These are phyloP conservation scores for Lepidurus arcticus DNA, from an alignment of 1,140 invertebrate species.

Conservation along the genomic window DNA sequence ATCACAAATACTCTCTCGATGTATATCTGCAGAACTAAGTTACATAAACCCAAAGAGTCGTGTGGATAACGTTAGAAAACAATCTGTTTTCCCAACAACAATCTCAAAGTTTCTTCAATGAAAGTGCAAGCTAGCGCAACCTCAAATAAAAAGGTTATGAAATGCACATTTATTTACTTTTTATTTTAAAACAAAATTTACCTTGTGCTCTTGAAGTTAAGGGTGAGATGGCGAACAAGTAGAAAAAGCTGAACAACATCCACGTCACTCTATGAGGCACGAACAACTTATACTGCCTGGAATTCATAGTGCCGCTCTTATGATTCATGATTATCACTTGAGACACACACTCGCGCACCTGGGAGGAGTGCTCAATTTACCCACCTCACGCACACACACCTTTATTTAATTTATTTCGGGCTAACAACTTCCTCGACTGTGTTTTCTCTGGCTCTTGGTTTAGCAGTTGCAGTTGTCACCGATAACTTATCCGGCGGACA, in stretches of 20 bases:
- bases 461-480: not conserved
- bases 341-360: not conserved
- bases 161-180: not conserved
- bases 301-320: not conserved
- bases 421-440: not conserved
- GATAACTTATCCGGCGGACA: not conserved
- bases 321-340: constrained; percentile 3
- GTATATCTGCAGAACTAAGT: no score
- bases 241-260: constrained; percentile 22
- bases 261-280: constrained; percentile 5
- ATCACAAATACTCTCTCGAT: no score
- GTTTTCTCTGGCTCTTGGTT: not conserved
- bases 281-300: not conserved
- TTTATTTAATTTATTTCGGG: not conserved
- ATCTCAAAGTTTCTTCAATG: no score
- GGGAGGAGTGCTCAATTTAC: not conserved
- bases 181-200: no score
- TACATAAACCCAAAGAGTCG: no score
- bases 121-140: no score
- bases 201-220: not conserved
- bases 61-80: no score
- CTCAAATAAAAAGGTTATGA: no score
- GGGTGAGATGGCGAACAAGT: not conserved
- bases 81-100: no score
- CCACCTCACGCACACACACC: not conserved